Evolutionary conservation across 2,888 invertebrate genomes (phyloP), one percentile per base, ranked within the genome.

Genomic region (Ichneumon xanthorius): DNA sequence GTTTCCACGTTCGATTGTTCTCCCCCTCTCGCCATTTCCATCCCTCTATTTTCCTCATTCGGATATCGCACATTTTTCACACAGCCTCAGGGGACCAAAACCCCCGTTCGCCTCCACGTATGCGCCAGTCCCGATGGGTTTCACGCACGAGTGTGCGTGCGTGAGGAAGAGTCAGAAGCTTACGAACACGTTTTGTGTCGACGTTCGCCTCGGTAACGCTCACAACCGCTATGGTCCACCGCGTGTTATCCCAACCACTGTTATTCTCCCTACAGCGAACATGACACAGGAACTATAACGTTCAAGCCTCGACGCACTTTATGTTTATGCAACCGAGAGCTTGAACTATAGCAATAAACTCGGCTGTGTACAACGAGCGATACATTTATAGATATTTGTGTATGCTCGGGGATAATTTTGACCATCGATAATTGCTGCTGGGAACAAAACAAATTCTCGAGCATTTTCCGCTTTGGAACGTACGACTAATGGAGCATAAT

Each of bases 261-360:
- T 76, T 76, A 82, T 82, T 82, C 37, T 71, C 76, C 19, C 71
- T 53, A 22, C 50, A 26, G 45, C 63, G 40, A 55, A 50, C 19
- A 19, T 53, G 65, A 22, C 45, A 75, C 61, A 50, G 48, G 37
- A 50, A 61, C 76, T 73, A 53, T 30, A 63, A 76, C 40, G 76
- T 72, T 67, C 80, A 71, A 71, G 48, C 61, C 67, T 80, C 71
- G 65, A 71, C 40, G 55, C 68, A 82, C 48, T 61, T 78, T 48
- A 72, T 72, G 72, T 72, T 77, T 77, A 77, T 67, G 58, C 72
- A 72, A 72, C 19, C n/a, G 53, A 19, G n/a, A 45, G 16, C 58
- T 68, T 33, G 67, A 75, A 63, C 63, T 45, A 63, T 61, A 22
- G 30, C 53, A 33, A 30, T 50, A 53, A 37, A 50, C 22, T 7